Evolutionary conservation across 2,797 vertebrate species (phyloP).

Genomic region (Semaprochilodus insignis): DNA sequence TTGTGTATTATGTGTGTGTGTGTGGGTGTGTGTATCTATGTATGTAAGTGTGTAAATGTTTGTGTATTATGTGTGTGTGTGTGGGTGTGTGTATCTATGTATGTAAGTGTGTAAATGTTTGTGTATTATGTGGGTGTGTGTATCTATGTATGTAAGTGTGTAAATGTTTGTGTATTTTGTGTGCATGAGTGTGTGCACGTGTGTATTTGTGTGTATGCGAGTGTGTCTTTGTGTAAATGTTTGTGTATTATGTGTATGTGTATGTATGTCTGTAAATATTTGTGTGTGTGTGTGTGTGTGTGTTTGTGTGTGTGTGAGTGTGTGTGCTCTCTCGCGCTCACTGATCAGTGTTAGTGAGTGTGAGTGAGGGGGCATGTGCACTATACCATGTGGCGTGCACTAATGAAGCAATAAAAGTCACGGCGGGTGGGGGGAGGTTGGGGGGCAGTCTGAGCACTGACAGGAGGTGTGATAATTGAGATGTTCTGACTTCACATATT

Average conservation of each 20-base stretch:
- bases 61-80: too few species aligned
- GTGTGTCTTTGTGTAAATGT: not conserved
- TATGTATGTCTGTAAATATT: not conserved
- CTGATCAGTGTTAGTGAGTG: conserved; percentile 72
- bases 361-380: conserved; percentile 72
- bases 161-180: not conserved
- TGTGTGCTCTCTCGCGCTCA: conserved; percentile 58
- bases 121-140: too few species aligned
- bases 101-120: too few species aligned
- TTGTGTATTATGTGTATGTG: too few species aligned
- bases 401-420: conserved; percentile 99
- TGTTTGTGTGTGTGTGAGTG: conserved; percentile 5
- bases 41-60: too few species aligned
- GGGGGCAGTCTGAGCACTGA: conserved; percentile 65
- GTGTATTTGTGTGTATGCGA: not conserved
- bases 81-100: too few species aligned
- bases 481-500: conserved; percentile 79
- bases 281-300: not conserved
- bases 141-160: not conserved
- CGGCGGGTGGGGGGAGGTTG: conserved; percentile 77
- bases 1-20: too few species aligned
- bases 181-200: not conserved
- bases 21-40: too few species aligned
- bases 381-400: conserved; percentile 87
- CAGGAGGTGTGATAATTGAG: conserved; percentile 84